Base-by-base conservation (phyloP, 2,888 invertebrate species). In the Lissonota sp. region DNA sequence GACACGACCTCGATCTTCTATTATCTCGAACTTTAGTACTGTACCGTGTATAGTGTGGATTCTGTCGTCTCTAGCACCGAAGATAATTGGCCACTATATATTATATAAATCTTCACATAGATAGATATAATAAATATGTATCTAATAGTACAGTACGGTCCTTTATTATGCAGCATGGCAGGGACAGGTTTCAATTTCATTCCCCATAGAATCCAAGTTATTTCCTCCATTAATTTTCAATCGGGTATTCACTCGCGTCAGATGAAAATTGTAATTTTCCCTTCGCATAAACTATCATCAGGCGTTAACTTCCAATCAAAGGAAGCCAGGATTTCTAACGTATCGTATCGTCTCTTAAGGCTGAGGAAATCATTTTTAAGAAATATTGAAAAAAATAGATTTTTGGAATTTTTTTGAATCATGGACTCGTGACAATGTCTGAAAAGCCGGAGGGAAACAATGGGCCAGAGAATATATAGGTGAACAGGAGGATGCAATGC, bases 201-300 rank as follows among this genome's bases (percentile, higher is more conserved):
- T 39, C 39, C 58, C 58, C 39, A 58, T 39, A 39, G 58, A 58
- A 39, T 39, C 6, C 6, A 58, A 58, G 58, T 40, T 58, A 58
- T 39, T 39, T 39, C 12, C 58, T 58, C 58, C 8, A 58, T 58
- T 58, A 58, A 58, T 58, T 58, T 39, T 53, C 53, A 26, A 49
- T 12, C 0, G 39, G 58, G 26, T 12, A 58, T 58, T n/a, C 58
- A 39, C 39, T 58, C n/a, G 6, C 37, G 39, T 40, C 10, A 37
- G 5, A 39, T 58, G 58, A 39, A 40, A 58, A 58, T 40, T 58
- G 1, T 12, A 37, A 58, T 58, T 58, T 26, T 58, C n/a, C 58
- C 58, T 58, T 39, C 39, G 39, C 7, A 4, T 58, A n/a, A 8
- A 39, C 6, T 37, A 58, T 58, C 39, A 5, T n/a, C 1, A 10